Base-by-base conservation (phyloP, 2,797 vertebrate genomes). In the Paguma larvata region DNA sequence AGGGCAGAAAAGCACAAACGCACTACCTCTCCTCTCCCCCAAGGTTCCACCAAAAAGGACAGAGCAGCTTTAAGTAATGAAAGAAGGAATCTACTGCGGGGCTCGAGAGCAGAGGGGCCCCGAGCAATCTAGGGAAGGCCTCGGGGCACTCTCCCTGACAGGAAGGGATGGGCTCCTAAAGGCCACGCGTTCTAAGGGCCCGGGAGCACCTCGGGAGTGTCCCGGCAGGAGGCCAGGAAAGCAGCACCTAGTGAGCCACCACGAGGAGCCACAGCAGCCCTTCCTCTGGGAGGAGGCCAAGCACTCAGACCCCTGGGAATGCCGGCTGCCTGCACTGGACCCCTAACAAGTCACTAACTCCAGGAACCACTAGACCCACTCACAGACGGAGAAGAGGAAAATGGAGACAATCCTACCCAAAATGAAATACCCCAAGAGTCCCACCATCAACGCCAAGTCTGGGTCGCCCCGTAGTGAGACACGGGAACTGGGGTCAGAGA, bases 41-140 rank as follows among this genome's bases (percentile, higher is more conserved):
- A 16, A 23, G 8, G 41, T 12, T 8, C 65, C 77, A 14, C n/a
- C 2, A 2, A 15, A 67, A 67, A 83, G 6, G 21, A 41, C 51
- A 63, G 56, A 16, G 53, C 63, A 53, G n/a, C 23, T 41, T 38
- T 12, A 12, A 80, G 11, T 48, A 63, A 41, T 30, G 5, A 13
- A 13, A 67, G 13, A 21, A 62, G 32, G 16, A 14, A 32, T 4
- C 62, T 13, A 30, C 11, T 25, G 8, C 53, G 6, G 32, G 2
- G 8, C 34, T 8, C 2, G 10, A 15, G 30, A 3, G 44, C 8
- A n/a, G 21, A 15, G 27, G 0, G 56, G 51, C 89, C 18, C 2
- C 1, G 2, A 53, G 32, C 38, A 19, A 4, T 13, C 8, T 0
- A 5, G 12, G 30, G 1, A 2, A 12, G 34, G 62, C 19, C 21